Evolutionary conservation across 2,797 vertebrate species (phyloP), one percentile per base, ranked within the genome.

Genomic region (Acipenser oxyrinchus): DNA sequence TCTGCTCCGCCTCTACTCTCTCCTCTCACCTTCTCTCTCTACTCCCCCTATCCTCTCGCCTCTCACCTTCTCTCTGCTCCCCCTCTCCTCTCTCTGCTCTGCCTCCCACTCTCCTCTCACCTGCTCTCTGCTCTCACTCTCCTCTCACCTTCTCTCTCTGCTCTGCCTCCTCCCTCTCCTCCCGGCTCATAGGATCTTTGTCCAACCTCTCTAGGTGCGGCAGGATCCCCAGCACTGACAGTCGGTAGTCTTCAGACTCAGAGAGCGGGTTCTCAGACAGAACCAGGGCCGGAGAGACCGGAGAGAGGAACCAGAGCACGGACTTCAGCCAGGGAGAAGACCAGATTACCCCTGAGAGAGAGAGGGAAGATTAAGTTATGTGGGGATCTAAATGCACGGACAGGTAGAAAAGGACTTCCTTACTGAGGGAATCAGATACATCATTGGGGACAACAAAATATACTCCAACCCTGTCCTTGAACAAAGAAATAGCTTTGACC

Each of bases 161-260:
- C 0, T 63, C 66, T 0, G 88, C 93, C 48, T 94, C 92, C 5
- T 12, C 53, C 66, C 68, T 79, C 70, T 98, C 95, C 0, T 91
- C 88, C 0, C 81, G 15, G 63, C 89, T 84, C 10, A 90, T 68
- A 0, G 73, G 72, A 0, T 89, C 91, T 77, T 98, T 99, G 82
- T 99, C 93, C 0, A 98, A 84, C 63, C 89, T 85, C 59, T 95
- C 85, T 2, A 99, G 84, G 8, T 76, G 71, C 0, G 90, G 86
- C 58, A 93, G 77, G 18, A 83, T 62, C 9, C 82, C 69, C 70
- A 97, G 87, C 6, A 87, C 79, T 70, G 79, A 83, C 70, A 90
- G 59, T 1, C 91, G 86, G 78, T 95, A 94, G 63, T 89, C 72
- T 0, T 72, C 67, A 0, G 75, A 82, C 1, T 93, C 90, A 0